phyloP scores from a whole-genome alignment of 2,888 invertebrate species.

The Pyrochroa serraticornis region DNA sequence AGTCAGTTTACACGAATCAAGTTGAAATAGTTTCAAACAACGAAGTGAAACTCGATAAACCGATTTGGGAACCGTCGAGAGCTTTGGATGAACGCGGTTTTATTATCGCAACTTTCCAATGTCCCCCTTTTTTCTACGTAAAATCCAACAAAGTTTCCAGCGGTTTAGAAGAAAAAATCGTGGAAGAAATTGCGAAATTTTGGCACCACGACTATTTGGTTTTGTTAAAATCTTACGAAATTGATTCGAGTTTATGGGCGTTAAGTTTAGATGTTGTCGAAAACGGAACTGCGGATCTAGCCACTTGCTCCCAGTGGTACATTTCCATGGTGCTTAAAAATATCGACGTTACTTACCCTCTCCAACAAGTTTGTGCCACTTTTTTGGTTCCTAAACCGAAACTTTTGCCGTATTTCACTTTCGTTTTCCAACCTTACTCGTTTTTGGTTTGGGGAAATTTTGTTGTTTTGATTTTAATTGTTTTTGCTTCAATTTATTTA shows the following conservation, averaged over 20 bases:
- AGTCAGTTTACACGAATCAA: too few species aligned
- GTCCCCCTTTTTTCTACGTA: constrained; percentile 35
- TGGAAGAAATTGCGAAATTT: constrained; percentile 35
- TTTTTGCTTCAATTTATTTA: neutral
- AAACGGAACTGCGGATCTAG: constrained; percentile 33
- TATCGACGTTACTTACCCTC: constrained; percentile 36
- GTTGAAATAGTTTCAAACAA: too few species aligned
- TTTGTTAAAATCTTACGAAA: constrained; percentile 7
- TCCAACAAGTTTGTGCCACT: constrained; percentile 38
- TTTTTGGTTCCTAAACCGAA: constrained; percentile 46
- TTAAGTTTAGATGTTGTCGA: constrained; percentile 26
- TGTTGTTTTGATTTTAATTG: constrained; percentile 2
- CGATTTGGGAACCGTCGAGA: neutral
- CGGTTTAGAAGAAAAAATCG: constrained; percentile 37
- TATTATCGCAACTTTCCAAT: constrained; percentile 30
- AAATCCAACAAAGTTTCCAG: constrained; percentile 16
- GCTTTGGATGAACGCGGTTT: neutral
- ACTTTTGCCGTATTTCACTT: constrained; percentile 37
- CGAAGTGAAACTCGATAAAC: too few species aligned
- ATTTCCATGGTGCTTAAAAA: constrained; percentile 1
- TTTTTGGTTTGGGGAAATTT: constrained; percentile 18
- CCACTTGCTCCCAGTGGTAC: constrained; percentile 41
- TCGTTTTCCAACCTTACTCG: constrained; percentile 41
- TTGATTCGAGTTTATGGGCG: constrained; percentile 28
- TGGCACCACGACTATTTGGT: constrained; percentile 31